Base-by-base conservation (phyloP, 2,797 vertebrate genomes). In the Myripristis jacobus region DNA sequence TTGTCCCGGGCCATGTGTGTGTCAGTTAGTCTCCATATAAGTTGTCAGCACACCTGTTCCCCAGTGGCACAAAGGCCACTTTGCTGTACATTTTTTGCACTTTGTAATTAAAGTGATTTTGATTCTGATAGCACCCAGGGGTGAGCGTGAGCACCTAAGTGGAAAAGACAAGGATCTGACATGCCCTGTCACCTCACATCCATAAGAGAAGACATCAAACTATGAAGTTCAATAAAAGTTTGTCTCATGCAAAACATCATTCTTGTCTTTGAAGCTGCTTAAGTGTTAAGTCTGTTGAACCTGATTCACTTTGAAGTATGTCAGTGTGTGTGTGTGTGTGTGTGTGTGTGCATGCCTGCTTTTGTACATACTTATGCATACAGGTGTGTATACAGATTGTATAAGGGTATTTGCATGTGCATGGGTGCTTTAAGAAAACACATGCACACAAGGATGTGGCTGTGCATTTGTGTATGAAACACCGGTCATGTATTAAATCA, bases 271-370 rank as follows among this genome's bases (percentile, higher is more conserved):
- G 81, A 89, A 82, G 81, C 80, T 52, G 83, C 58, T 31, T 70
- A 73, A 81, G 75, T 63, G 64, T 71, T 79, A 56, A 79, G 59
- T 72, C 81, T 65, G 61, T 47, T 72, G 69, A 75, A 70, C 47
- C 48, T 59, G 70, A 76, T 80, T 83, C 71, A 62, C 83, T 89
- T 83, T 86, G 83, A 86, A 87, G 86, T 82, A 18, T 21, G 9
- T 56, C 27, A n/a, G 19, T 11, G 19, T 38, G 9, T 44, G 56
- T 63, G 66, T 56, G 73, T 52, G 24, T 27, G 52, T n/a, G n/a
- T 13, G 57, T 24, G 63, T 19, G 52, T 29, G 3, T 6, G 6
- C 3, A 6, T 29, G 27, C 6, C 27, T 29, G 6, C 27, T 29
- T 29, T 29, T 29, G 27, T 29, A 6, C 27, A 3, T 29, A 6